Percentiles rank a stretch among this genome's conserved stretches.
Evolutionary conservation across 2,113 vertebrate species (phyloP).

Genomic region (Rostratula benghalensis): DNA sequence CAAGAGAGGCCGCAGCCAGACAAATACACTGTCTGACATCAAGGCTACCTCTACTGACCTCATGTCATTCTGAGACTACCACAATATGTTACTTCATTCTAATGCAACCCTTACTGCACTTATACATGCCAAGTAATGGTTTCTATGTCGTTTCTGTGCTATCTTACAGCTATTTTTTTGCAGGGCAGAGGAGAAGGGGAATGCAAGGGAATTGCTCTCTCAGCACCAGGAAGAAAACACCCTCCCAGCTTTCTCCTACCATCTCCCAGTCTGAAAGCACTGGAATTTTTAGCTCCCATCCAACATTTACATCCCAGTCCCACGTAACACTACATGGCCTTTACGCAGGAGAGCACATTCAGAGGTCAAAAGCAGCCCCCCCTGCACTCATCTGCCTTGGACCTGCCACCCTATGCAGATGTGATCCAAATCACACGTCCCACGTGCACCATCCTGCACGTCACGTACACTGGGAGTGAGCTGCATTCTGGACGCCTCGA

Average conservation of each 20-base stretch:
- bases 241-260: background rate
- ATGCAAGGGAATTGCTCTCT: background rate
- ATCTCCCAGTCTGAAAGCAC: background rate
- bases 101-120: background rate
- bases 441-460: background rate
- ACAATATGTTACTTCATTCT: background rate
- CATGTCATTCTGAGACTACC: background rate
- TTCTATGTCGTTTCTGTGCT: background rate
- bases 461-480: background rate
- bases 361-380: background rate
- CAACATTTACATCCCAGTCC: background rate
- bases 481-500: background rate
- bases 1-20: background rate
- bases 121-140: background rate
- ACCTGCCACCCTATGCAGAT: accelerated
- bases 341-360: background rate
- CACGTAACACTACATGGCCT: no score
- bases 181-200: background rate
- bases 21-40: background rate
- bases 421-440: background rate
- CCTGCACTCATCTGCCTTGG: no score
- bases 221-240: background rate
- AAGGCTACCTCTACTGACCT: background rate
- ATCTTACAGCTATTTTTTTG: background rate
- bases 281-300: background rate